phyloP scores from a whole-genome alignment of 2,797 vertebrate genomes.

The Liasis olivaceus region DNA sequence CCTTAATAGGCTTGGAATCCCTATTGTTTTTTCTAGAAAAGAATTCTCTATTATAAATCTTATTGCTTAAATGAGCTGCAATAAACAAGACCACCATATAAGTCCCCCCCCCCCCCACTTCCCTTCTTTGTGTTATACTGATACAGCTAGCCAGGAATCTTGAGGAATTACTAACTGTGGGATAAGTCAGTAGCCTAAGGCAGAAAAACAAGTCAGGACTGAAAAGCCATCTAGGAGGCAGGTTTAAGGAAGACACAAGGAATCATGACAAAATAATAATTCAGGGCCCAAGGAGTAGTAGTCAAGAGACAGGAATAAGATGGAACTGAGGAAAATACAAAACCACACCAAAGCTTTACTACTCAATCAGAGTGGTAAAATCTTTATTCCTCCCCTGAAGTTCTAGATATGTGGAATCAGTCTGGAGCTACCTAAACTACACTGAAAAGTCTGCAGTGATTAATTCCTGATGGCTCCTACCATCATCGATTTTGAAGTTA shows the following conservation, averaged over 20 bases:
- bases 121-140: background rate
- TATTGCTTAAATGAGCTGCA: background rate
- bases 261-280: background rate
- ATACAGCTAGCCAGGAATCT: background rate
- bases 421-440: background rate
- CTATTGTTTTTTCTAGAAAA: background rate
- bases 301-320: background rate
- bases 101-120: background rate
- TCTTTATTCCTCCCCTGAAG: background rate
- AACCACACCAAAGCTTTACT: background rate
- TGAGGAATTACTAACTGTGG: background rate
- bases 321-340: background rate
- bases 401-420: background rate
- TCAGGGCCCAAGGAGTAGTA: background rate
- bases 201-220: background rate
- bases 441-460: background rate
- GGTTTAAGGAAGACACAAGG: background rate
- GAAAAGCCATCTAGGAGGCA: background rate
- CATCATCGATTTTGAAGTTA: background rate
- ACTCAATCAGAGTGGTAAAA: background rate
- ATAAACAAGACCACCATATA: background rate
- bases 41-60: background rate
- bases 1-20: background rate
- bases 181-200: background rate
- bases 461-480: background rate